Evolutionary conservation across 2,113 vertebrate species (phyloP).

Genomic region (Tragulus kanchil): DNA sequence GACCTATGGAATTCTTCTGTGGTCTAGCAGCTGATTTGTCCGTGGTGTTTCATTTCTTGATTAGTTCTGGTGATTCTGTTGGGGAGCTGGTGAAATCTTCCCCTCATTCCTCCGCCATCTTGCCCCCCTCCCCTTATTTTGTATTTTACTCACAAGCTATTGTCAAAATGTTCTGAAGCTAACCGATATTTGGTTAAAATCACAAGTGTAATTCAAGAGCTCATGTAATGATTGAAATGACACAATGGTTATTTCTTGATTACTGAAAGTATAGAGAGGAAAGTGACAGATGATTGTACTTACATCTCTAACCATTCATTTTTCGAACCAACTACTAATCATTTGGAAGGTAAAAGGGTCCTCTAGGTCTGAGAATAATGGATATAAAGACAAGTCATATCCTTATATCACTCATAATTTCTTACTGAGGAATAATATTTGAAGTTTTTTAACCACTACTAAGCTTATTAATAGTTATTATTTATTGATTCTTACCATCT

Average conservation of each 20-base stretch:
- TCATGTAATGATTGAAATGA: background rate
- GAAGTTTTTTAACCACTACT: background rate
- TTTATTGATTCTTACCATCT: background rate
- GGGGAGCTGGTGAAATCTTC: too few relatives aligned
- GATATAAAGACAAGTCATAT: background rate
- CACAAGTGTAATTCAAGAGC: background rate
- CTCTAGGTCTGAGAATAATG: background rate
- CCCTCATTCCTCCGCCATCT: too few relatives aligned
- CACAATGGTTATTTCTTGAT: background rate
- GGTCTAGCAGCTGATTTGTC: too few relatives aligned
- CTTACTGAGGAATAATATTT: background rate
- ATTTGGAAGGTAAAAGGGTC: background rate
- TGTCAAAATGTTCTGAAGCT: background rate
- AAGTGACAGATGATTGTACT: background rate
- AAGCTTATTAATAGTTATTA: background rate
- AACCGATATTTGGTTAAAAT: conserved; percentile 43
- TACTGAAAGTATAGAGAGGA: background rate
- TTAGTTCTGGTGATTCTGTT: too few relatives aligned
- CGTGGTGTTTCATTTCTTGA: too few relatives aligned
- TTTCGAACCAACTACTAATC: background rate
- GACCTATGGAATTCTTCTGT: too few relatives aligned
- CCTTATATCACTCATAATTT: background rate
- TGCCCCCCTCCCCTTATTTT: too few relatives aligned
- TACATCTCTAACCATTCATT: background rate
- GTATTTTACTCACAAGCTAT: conserved; percentile 40